These are phyloP conservation scores for Plumapathes pennacea DNA, from an alignment of 92 coral and sea anemone species.

Conservation along the genomic window DNA sequence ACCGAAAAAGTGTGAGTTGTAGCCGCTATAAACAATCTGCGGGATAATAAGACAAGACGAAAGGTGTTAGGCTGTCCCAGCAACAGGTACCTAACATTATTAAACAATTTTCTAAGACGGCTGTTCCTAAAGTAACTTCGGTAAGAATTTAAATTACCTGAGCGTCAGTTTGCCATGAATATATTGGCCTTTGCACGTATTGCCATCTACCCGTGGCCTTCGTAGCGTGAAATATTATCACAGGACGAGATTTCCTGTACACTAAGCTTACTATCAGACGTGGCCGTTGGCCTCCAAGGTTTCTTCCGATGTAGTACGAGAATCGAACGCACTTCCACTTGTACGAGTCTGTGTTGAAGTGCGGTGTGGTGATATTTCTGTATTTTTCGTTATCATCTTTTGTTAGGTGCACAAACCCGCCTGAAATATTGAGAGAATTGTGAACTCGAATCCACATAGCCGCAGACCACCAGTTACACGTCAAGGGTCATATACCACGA, in stretches of 20 bases:
- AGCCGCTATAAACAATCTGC: slow-evolving; percentile 14
- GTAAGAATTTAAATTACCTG: slow-evolving; percentile 2
- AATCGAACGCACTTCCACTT: slow-evolving; percentile 59
- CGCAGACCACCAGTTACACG: no score
- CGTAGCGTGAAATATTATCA: neutral
- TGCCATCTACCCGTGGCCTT: slow-evolving; percentile 4
- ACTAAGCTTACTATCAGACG: neutral
- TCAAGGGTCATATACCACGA: no score
- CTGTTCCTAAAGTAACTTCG: no score
- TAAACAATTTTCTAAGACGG: no score
- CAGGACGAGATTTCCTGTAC: neutral
- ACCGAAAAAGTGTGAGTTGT: neutral
- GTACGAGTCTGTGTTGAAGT: slow-evolving; percentile 12
- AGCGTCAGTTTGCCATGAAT: neutral
- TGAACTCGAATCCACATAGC: no score
- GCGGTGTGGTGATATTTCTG: slow-evolving; percentile 20
- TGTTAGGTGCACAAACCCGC: no score
- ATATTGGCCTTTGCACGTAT: slow-evolving; percentile 7
- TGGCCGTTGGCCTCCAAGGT: neutral
- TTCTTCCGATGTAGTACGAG: slow-evolving; percentile 28
- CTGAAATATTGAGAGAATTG: no score
- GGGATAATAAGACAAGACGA: neutral
- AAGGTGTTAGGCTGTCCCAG: neutral
- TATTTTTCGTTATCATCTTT: no score
- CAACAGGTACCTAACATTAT: no score